Conservation (phyloP, 2,113 vertebrate genomes). For the Protomyctophum bolini region DNA sequence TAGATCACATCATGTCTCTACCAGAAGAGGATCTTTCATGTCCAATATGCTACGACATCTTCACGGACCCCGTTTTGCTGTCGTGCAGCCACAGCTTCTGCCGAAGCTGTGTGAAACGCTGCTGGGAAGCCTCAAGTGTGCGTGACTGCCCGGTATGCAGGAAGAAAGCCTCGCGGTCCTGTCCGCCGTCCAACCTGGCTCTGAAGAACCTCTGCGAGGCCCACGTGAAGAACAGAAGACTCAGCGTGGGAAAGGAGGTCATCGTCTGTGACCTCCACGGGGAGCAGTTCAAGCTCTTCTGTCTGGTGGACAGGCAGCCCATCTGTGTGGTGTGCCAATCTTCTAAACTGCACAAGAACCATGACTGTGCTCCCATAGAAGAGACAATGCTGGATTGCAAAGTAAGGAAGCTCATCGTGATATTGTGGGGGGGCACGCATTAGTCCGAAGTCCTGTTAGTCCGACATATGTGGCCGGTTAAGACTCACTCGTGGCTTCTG, state of each 20-base stretch:
- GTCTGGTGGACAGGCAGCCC: constrained; percentile 70
- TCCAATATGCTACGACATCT: constrained; percentile 74
- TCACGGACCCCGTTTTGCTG: constrained; percentile 68
- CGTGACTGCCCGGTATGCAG: constrained; percentile 72
- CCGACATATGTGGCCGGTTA: too few species aligned
- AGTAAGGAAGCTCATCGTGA: constrained; percentile 52
- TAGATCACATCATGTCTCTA: constrained; percentile 60
- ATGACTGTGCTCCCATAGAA: constrained; percentile 67
- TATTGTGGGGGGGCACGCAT: neutral
- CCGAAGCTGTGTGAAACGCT: constrained; percentile 62
- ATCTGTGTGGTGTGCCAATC: constrained; percentile 77
- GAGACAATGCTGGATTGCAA: constrained; percentile 74
- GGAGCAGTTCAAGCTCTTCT: constrained; percentile 77
- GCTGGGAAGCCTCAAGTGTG: constrained; percentile 53
- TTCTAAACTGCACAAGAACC: constrained; percentile 72
- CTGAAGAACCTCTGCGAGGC: constrained; percentile 78
- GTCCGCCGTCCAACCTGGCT: constrained; percentile 70
- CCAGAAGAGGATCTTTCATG: constrained; percentile 74
- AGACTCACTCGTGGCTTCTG: too few species aligned
- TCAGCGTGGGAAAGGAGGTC: constrained; percentile 41
- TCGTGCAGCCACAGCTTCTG: constrained; percentile 77
- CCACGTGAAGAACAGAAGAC: constrained; percentile 48
- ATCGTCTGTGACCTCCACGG: constrained; percentile 66
- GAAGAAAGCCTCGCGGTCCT: constrained; percentile 60
- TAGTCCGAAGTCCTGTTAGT: too few species aligned